Evolutionary conservation across 1,140 invertebrate species (phyloP), one percentile per base, ranked within the genome.

Genomic region (Dufourea novaeangliae): DNA sequence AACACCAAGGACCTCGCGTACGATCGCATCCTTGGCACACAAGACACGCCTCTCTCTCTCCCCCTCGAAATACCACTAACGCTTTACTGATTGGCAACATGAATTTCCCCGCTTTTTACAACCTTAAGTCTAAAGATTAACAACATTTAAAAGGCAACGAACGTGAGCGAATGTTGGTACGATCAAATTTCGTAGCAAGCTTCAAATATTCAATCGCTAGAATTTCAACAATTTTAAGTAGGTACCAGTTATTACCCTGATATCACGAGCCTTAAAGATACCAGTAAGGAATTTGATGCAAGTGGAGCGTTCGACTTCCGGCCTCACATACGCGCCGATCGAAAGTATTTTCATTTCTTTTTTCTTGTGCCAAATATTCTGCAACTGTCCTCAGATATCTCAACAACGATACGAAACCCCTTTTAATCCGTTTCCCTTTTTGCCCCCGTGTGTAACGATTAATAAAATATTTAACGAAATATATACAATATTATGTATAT

Each of bases 51-150:
- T 4, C 34, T 22, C 12, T 14, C n/a, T 2, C n/a, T 12, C 52
- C 3, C 57, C 70, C 56, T 10, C 46, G 50, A 29, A 50, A 29
- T 25, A 56, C 64, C 76, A 78, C 52, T 73, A 78, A 74, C 50
- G 29, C 22, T 54, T 67, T 50, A 75, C 54, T 66, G 59, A 83
- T 83, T 85, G 84, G 83, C 84, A 84, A 85, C 81, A 52, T 84
- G 72, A 84, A 85, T 80, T 80, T 83, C 34, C 63, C 56, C n/a
- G n/a, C n/a, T 78, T 84, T 81, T 80, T 84, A 85, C 83, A 80
- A 85, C 52, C 84, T 85, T 85, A 85, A 82, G 25, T 84, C 84
- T 85, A 85, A 85, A 80, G 52, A 80, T 85, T 56, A 85, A 85
- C 84, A 85, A 85, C 79, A 56, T 85, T 74, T 74, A 79, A 80